A percentile compares a stretch with the other conserved stretches of the same genome.
phyloP scores from a whole-genome alignment of 2,797 vertebrate genomes.

The Fratercula arctica region DNA sequence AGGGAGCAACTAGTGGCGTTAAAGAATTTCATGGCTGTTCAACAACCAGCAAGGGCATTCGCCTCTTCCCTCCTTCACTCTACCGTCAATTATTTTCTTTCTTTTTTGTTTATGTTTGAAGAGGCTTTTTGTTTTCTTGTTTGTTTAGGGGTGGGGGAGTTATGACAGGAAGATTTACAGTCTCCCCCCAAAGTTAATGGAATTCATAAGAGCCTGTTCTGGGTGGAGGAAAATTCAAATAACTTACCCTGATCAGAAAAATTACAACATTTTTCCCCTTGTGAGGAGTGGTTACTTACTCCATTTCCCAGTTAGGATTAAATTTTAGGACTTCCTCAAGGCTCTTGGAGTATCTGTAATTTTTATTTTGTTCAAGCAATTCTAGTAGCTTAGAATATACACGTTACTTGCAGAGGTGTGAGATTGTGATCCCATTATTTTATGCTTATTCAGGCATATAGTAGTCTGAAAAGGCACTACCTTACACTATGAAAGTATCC shows the following conservation, averaged over 20 bases:
- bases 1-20: neutral
- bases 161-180: neutral
- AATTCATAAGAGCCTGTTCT: neutral
- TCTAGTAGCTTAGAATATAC: neutral
- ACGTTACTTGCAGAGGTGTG: neutral
- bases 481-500: neutral
- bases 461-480: neutral
- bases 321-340: neutral
- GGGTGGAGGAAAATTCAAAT: neutral
- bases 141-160: neutral
- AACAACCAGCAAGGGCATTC: neutral
- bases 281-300: neutral
- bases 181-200: neutral
- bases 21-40: neutral
- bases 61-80: neutral
- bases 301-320: neutral
- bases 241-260: neutral
- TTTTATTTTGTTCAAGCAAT: neutral
- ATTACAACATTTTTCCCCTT: neutral
- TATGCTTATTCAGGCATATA: neutral
- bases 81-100: neutral
- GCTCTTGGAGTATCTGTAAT: neutral
- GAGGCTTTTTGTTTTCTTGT: neutral
- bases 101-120: neutral
- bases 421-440: neutral